Base-by-base conservation (phyloP, 64 coral and sea anemone genomes). In the Hydrozoanthus tunicans region DNA sequence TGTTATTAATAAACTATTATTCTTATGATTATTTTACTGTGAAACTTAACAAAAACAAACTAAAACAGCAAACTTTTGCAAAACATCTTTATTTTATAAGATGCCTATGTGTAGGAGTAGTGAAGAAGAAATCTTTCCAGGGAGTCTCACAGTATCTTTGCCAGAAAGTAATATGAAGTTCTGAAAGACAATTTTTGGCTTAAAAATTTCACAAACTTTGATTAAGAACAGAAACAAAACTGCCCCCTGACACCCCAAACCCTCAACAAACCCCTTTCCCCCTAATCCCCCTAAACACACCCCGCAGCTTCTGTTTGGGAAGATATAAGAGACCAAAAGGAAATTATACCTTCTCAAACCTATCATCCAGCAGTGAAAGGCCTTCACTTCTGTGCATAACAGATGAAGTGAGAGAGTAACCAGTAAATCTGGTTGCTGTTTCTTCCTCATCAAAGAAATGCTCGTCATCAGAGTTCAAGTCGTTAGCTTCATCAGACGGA, bases 321-420 rank as follows among this genome's bases (percentile, higher is more conserved):
- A 15, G 58, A 11, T 51, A 27, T 13, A 24, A 13, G 51, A 3
- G 14, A 17, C 26, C 70, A 9, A 73, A 15, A 62, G 56, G 13
- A 90, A 90, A 56, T 67, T 54, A 9, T 71, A 94, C 96, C 81
- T 98, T 98, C 85, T 98, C 93, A 93, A 98, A 98, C 91, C 93
- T 93, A 77, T 98, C 93, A 90, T 98, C 96, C 3, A 98, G 78
- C 54, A 98, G 91, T 14, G 91, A 89, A 75, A 98, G 73, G 77
- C 96, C 97, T 92, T 99, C 83, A 85, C 84, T 99, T 51, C 97
- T 80, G 82, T 92, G 89, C 26, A 99, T 83, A 12, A 99, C 94
- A 15, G 97, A 99, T 69, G 97, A 99, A 25, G 91, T 95, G 94
- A 99, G 77, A 17, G 97, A 99, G 88, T 99, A 99, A 77, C 79